Percentiles rank a stretch among this genome's conserved stretches.
phyloP scores from a whole-genome alignment of 2,113 vertebrate genomes.

The Zosterops japonicus region DNA sequence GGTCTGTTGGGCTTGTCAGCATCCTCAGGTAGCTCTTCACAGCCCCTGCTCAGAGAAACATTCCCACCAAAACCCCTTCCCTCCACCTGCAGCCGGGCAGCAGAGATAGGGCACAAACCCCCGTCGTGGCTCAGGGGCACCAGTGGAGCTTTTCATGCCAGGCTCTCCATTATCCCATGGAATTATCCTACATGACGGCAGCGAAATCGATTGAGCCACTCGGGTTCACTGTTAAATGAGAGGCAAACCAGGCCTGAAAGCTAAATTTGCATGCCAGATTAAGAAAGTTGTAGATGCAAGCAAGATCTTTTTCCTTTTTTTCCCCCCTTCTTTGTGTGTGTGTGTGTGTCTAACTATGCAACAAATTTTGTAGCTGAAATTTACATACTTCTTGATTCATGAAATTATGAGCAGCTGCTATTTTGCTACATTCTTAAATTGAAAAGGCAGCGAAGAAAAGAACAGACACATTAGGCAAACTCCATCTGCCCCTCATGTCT shows the following conservation, averaged over 20 bases:
- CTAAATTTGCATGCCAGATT: conserved; percentile 40
- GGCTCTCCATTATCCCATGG: neutral
- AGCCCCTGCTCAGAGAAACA: neutral
- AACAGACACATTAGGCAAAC: conserved; percentile 79
- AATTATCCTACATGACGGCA: neutral
- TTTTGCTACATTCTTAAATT: conserved; percentile 77
- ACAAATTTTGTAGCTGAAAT: conserved; percentile 75
- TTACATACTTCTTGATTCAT: conserved; percentile 83
- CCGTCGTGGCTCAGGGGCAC: neutral
- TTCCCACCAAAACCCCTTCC: neutral
- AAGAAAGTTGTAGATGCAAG: conserved; percentile 64
- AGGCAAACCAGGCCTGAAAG: conserved; percentile 38
- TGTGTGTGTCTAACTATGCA: conserved; percentile 59
- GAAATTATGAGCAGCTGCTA: conserved; percentile 82
- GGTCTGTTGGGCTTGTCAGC: neutral
- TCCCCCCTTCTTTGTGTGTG: neutral
- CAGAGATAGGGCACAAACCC: neutral
- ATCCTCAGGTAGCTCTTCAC: neutral
- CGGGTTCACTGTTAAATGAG: neutral
- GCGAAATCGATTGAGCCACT: neutral
- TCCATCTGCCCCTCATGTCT: conserved; percentile 80
- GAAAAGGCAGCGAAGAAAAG: conserved; percentile 78
- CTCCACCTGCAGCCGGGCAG: neutral
- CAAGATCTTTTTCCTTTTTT: conserved; percentile 36
- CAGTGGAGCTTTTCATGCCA: neutral